phyloP scores from a whole-genome alignment of 2,113 vertebrate genomes.

The Hemiscyllium ocellatum region DNA sequence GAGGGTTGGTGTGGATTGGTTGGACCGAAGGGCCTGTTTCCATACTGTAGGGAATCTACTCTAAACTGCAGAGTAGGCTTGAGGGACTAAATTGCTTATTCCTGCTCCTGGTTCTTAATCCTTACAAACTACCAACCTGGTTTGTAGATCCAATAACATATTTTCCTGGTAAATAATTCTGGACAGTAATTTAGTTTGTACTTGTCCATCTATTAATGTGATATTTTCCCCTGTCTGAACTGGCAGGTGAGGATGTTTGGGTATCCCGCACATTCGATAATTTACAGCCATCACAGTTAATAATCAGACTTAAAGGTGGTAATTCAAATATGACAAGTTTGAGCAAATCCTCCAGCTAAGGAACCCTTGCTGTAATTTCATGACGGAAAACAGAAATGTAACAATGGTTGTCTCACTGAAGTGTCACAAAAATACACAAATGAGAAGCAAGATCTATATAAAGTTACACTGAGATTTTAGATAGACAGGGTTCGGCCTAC shows the following conservation, averaged over 20 bases:
- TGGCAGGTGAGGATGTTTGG: not conserved
- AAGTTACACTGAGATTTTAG: not conserved
- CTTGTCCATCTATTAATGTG: not conserved
- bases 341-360: not conserved
- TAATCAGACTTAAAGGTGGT: not conserved
- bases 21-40: too few species aligned
- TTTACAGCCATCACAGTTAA: not conserved
- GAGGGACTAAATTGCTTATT: too few species aligned
- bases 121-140: not conserved
- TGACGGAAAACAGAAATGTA: not conserved
- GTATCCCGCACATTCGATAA: not conserved
- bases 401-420: not conserved
- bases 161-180: conserved; percentile 5
- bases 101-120: too few species aligned
- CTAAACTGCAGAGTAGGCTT: too few species aligned
- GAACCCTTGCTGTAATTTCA: not conserved
- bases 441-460: not conserved
- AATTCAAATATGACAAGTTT: not conserved
- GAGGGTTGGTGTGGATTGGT: too few species aligned
- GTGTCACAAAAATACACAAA: not conserved
- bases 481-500: not conserved
- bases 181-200: not conserved
- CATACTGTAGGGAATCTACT: too few species aligned
- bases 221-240: not conserved
- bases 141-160: conserved; percentile 1